phyloP scores from a whole-genome alignment of 2,113 vertebrate species.

The Egretta garzetta region DNA sequence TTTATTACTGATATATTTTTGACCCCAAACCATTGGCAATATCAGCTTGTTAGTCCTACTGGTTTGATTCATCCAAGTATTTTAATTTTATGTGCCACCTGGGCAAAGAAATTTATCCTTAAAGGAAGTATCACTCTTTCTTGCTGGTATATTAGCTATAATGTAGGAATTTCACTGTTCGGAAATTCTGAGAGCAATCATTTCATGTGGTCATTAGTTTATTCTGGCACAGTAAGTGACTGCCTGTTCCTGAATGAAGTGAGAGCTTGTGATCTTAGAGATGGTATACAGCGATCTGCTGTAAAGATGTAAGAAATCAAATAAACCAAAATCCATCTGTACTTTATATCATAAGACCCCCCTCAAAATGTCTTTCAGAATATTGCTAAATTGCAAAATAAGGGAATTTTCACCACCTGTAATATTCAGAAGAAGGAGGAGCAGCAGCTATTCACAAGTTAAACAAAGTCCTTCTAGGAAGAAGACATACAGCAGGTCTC shows the following conservation, averaged over 20 bases:
- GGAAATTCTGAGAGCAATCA: neutral
- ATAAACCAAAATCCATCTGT: neutral
- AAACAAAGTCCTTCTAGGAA: neutral
- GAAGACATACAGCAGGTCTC: neutral
- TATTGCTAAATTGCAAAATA: conserved; percentile 19
- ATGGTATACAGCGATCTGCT: neutral
- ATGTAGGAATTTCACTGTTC: neutral
- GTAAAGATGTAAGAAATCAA: neutral
- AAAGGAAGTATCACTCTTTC: neutral
- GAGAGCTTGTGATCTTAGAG: neutral
- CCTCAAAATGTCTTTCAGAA: neutral
- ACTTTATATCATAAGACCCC: neutral
- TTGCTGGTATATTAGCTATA: neutral
- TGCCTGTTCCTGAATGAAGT: neutral
- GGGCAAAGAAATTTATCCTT: neutral
- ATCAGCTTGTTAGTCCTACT: neutral
- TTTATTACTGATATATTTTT: neutral
- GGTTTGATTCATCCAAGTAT: neutral
- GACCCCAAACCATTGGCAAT: neutral
- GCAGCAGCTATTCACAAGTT: neutral
- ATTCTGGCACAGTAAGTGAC: conserved; percentile 12
- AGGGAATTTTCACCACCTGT: neutral
- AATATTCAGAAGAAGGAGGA: neutral
- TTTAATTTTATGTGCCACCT: neutral
- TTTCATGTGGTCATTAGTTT: conserved; percentile 24